phyloP scores from a whole-genome alignment of 2,888 invertebrate species.

The Melanophora roralis region DNA sequence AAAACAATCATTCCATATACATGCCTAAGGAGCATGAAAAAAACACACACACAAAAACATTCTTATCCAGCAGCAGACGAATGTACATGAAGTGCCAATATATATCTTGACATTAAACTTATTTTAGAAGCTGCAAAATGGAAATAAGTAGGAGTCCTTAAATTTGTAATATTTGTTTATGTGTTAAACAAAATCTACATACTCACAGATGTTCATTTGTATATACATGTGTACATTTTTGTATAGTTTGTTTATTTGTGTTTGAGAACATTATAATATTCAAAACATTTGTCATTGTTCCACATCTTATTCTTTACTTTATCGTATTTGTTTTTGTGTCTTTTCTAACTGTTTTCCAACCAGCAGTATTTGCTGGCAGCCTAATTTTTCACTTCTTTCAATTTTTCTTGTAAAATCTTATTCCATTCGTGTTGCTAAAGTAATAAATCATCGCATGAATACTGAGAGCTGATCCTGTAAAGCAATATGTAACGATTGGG shows the following conservation, averaged over 20 bases:
- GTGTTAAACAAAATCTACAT: neutral
- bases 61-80: neutral
- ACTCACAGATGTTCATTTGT: neutral
- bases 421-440: conserved; percentile 50
- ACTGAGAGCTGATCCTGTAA: conserved; percentile 25
- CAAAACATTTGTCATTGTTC: conserved; percentile 29
- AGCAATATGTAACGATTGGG: conserved; percentile 36
- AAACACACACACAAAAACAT: neutral
- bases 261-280: conserved; percentile 5
- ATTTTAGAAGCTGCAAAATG: neutral
- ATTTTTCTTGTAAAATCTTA: conserved; percentile 22
- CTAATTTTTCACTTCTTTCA: neutral
- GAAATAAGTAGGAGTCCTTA: neutral
- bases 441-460: conserved; percentile 58
- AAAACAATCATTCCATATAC: conserved; percentile 39
- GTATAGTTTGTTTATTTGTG: too few species aligned
- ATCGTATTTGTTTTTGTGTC: neutral
- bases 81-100: conserved; percentile 45
- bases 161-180: neutral
- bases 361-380: neutral
- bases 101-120: conserved; percentile 19
- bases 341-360: neutral
- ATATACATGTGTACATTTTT: neutral
- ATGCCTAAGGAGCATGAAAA: neutral
- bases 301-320: neutral